Base-by-base conservation (phyloP, 2,113 vertebrate genomes). In the Scatophagus argus region DNA sequence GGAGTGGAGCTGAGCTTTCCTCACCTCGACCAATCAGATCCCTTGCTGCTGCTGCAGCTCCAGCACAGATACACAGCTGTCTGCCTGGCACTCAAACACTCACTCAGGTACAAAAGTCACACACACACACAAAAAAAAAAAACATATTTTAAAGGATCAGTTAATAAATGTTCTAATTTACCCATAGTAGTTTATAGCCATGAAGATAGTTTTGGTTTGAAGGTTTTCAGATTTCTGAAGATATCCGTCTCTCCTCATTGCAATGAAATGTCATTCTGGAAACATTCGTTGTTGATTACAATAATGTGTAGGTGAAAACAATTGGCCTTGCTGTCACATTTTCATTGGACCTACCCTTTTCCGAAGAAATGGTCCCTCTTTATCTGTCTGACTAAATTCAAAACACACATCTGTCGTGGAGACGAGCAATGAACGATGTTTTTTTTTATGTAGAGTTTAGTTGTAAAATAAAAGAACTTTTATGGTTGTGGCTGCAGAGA, bases 51-150 rank as follows among this genome's bases (percentile, higher is more conserved):
- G 1, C 91, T 97, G 44, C 95, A 92, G 82, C 92, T 97, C 10
- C 91, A 92, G 55, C 94, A 95, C 62, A 92, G 95, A 73, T 97
- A 96, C 73, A 89, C 93, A 0, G 94, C 95, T 1, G 80, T 96
- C 55, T 95, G 94, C 60, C 88, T 92, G 39, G 95, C 95, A 43
- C 90, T 97, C 32, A 95, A 92, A 81, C 88, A 95, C 77, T 94
- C 95, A 17, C 90, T 97, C 71, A 77, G 94, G 95, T 95, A 87
- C 25, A 31, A 76, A 11, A 61, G 23, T 8, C n/a, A 0, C 17
- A 12, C 29, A 1, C 7, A 41, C n/a, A 21, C 12, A 4, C 29
- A 19, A 17, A 17, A 25, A 17, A 6, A 7, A 21, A 47, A 9
- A 11, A n/a, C 14, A 23, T 9, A 5, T 36, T 71, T 49, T 60